These are phyloP conservation scores for Charadrius vociferus DNA, from an alignment of 2,113 vertebrate genomes.

Conservation along the genomic window DNA sequence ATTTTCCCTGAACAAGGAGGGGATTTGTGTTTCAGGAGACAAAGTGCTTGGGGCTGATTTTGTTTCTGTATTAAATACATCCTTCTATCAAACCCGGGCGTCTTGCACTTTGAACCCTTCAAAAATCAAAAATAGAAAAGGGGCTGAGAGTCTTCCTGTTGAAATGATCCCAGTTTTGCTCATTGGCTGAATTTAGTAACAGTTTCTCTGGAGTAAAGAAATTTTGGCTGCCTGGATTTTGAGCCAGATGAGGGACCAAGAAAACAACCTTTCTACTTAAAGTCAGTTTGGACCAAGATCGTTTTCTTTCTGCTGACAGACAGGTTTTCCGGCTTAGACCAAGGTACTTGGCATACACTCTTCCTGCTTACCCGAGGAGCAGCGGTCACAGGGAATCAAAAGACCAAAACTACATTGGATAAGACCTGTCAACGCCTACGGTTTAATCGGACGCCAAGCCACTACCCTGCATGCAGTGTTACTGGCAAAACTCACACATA, in stretches of 20 bases:
- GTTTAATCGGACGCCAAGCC: neutral
- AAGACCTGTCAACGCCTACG: neutral
- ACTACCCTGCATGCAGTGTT: accelerated
- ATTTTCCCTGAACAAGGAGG: neutral
- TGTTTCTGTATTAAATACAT: neutral
- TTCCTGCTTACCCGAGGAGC: neutral
- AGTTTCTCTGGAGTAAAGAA: neutral
- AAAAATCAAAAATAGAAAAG: neutral
- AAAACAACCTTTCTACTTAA: conserved; percentile 2
- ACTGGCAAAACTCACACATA: neutral
- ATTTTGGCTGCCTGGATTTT: neutral
- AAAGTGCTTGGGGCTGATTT: neutral
- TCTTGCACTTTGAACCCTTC: neutral
- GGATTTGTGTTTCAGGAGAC: neutral
- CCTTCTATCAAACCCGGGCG: neutral
- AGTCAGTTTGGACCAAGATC: neutral
- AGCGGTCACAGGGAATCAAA: neutral
- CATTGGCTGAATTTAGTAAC: neutral
- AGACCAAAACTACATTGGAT: neutral
- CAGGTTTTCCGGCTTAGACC: neutral
- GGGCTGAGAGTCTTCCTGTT: neutral
- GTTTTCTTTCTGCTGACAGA: neutral
- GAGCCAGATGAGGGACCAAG: neutral
- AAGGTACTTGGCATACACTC: neutral
- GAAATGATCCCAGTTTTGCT: neutral